phyloP scores from a whole-genome alignment of 2,797 vertebrate genomes.

The Pipistrellus pipistrellus region DNA sequence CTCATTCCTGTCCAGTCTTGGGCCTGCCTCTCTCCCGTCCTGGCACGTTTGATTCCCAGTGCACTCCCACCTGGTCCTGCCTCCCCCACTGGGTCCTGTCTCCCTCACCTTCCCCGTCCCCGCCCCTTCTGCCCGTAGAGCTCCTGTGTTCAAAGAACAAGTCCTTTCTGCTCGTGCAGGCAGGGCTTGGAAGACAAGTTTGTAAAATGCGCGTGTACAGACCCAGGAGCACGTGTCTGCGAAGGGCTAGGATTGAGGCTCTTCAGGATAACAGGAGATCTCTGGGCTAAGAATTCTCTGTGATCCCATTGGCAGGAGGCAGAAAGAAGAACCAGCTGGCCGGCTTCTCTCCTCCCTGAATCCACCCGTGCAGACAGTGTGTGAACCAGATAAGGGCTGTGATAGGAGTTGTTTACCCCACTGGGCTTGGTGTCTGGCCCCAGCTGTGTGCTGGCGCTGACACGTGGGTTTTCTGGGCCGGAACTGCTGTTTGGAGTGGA shows the following conservation, averaged over 20 bases:
- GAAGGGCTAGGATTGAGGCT: background rate
- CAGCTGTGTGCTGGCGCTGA: background rate
- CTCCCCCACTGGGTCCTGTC: background rate
- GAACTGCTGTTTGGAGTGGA: background rate
- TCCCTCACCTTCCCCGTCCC: background rate
- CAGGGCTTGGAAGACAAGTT: background rate
- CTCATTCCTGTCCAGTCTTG: background rate
- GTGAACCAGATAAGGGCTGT: slow-evolving; percentile 12
- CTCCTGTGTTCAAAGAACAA: background rate
- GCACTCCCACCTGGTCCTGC: background rate
- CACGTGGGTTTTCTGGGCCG: slow-evolving; percentile 4
- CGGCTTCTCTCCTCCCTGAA: background rate
- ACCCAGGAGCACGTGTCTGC: rapidly evolving
- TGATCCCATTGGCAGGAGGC: background rate
- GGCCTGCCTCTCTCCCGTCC: background rate
- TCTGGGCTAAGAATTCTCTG: background rate
- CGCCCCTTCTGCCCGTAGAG: background rate
- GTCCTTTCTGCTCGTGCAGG: background rate
- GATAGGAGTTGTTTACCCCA: slow-evolving; percentile 56
- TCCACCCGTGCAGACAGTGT: background rate
- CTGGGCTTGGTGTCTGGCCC: background rate
- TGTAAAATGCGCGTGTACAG: background rate
- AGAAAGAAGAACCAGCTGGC: background rate
- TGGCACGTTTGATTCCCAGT: background rate
- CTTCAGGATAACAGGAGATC: background rate